phyloP scores from a whole-genome alignment of 2,797 vertebrate genomes.

The Vultur gryphus region DNA sequence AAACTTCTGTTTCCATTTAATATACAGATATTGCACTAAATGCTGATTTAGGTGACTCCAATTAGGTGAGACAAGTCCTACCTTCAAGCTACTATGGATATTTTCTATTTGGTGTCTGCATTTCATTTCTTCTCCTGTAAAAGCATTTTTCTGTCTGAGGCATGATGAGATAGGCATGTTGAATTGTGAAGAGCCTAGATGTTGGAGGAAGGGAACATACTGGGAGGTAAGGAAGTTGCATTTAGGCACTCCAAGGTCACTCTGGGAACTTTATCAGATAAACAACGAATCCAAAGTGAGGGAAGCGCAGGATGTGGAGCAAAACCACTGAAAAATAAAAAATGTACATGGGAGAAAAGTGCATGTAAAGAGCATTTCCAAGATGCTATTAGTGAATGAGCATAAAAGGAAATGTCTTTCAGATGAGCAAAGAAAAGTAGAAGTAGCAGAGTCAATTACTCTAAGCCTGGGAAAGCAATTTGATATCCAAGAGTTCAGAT shows the following conservation, averaged over 20 bases:
- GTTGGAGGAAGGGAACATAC: background rate
- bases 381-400: background rate
- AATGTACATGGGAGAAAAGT: background rate
- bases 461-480: background rate
- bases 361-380: background rate
- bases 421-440: background rate
- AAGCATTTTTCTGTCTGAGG: background rate
- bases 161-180: background rate
- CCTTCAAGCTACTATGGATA: background rate
- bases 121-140: background rate
- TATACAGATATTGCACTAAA: background rate
- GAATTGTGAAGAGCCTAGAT: background rate
- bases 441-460: background rate
- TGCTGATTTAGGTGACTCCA: background rate
- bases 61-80: background rate
- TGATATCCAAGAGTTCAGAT: background rate
- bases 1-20: background rate
- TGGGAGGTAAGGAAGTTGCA: background rate
- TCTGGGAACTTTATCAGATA: background rate
- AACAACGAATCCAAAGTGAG: background rate
- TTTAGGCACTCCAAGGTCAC: background rate
- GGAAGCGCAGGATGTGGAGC: background rate
- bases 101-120: background rate
- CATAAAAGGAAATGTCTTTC: conserved; percentile 13
- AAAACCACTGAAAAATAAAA: background rate